phyloP scores from a whole-genome alignment of 1,140 invertebrate genomes.

The Drosophila ohnishii region DNA sequence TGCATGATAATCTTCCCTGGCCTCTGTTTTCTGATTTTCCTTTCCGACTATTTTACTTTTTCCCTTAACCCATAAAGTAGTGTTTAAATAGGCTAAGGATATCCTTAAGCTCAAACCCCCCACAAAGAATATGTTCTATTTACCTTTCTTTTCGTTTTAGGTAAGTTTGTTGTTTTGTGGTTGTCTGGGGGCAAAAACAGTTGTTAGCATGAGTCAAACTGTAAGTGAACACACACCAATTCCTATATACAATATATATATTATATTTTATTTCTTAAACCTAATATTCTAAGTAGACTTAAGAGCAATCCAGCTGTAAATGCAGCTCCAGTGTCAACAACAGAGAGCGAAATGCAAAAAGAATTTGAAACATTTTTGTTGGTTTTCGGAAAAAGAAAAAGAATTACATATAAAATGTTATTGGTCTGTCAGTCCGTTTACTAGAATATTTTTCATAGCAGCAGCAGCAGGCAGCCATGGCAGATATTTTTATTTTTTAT shows the following conservation, averaged over 20 bases:
- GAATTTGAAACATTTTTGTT: conserved; percentile 45
- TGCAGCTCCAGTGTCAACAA: conserved; percentile 30
- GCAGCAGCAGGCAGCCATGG: conserved; percentile 16
- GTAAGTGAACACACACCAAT: conserved; percentile 60
- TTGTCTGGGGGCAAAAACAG: conserved; percentile 42
- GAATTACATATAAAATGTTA: conserved; percentile 36
- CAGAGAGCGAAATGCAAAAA: conserved; percentile 4
- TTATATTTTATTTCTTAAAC: conserved; percentile 14
- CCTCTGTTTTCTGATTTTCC: neutral
- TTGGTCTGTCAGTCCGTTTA: conserved; percentile 27
- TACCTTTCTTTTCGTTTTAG: conserved; percentile 61
- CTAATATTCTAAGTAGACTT: conserved; percentile 38
- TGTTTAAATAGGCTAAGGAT: conserved; percentile 37
- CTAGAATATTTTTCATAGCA: conserved; percentile 61
- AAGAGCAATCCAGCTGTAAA: conserved; percentile 29
- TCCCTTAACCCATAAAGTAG: conserved; percentile 17
- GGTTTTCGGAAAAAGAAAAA: neutral
- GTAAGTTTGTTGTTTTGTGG: conserved; percentile 69
- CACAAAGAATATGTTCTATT: conserved; percentile 34
- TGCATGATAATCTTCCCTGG: conserved; percentile 23
- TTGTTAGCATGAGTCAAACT: conserved; percentile 69
- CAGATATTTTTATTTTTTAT: conserved; percentile 56
- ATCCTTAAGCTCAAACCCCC: conserved; percentile 8
- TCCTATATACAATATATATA: neutral
- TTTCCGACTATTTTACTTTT: neutral